Conservation (phyloP, 2,888 invertebrate species). For the Sepiola atlantica region DNA sequence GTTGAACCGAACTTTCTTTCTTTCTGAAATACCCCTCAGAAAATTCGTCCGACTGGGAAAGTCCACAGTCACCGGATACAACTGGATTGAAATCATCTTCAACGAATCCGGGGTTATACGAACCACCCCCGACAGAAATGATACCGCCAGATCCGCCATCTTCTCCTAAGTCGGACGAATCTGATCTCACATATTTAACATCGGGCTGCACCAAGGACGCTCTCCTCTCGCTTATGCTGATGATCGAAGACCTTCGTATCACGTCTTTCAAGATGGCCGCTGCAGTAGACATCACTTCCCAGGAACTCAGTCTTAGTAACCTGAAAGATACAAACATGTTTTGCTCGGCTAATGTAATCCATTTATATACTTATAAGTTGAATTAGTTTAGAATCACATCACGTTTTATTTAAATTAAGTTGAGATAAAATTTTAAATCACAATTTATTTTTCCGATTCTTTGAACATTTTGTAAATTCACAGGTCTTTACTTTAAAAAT, state of each 20-base stretch:
- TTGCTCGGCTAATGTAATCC: no score
- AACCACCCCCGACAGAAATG: not conserved
- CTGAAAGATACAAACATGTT: no score
- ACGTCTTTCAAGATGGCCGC: not conserved
- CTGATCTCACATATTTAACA: not conserved
- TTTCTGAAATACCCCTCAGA: not conserved
- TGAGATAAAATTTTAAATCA: no score
- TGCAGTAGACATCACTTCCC: not conserved
- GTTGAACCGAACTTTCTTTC: not conserved
- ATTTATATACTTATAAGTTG: no score
- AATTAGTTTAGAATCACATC: no score
- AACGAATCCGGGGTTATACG: not conserved
- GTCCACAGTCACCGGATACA: not conserved
- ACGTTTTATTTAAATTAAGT: no score
- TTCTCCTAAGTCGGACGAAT: not conserved
- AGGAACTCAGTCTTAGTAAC: no score
- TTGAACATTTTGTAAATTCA: no score
- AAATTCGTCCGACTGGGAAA: not conserved
- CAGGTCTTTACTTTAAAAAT: no score
- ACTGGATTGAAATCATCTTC: not conserved
- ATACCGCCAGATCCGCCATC: not conserved
- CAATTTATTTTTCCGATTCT: no score
- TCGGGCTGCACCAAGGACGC: not conserved
- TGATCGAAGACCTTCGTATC: not conserved
- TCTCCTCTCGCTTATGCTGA: not conserved